A percentile compares a stretch with the other conserved stretches of the same genome.
Evolutionary conservation across 2,113 vertebrate genomes (phyloP).

Genomic region (Takifugu bimaculatus): DNA sequence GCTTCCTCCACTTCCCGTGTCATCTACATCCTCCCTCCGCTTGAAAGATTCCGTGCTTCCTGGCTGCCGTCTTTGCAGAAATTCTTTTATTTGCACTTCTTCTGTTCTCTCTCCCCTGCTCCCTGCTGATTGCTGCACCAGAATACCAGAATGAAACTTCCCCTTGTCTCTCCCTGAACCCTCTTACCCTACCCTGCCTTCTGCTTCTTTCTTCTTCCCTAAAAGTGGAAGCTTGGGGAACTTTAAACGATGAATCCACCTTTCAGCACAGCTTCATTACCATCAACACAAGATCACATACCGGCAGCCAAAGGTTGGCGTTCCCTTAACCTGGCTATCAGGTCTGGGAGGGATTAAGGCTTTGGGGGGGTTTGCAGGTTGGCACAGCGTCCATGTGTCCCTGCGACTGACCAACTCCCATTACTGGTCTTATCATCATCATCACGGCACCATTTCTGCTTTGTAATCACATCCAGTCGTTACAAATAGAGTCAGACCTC

Average conservation of each 20-base stretch:
- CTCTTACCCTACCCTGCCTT: conserved; percentile 6
- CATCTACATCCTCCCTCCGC: conserved; percentile 40
- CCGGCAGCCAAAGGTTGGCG: conserved; percentile 59
- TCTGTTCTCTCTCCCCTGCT: conserved; percentile 32
- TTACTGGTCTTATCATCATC: conserved; percentile 65
- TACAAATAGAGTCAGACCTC: conserved; percentile 54
- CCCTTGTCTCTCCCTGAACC: conserved; percentile 29
- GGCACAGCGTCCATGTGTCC: conserved; percentile 40
- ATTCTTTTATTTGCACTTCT: conserved; percentile 36
- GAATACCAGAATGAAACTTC: conserved; percentile 25
- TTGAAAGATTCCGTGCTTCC: conserved; percentile 48
- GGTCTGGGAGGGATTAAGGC: conserved; percentile 1
- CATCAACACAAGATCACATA: conserved; percentile 28
- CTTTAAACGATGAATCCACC: conserved; percentile 12
- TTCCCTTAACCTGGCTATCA: conserved; percentile 35
- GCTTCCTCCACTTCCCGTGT: conserved; percentile 27
- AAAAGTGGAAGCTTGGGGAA: conserved; percentile 12
- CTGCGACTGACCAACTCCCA: conserved; percentile 52
- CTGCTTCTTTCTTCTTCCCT: conserved; percentile 8
- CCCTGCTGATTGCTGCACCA: conserved; percentile 37
- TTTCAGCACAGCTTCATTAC: conserved; percentile 39
- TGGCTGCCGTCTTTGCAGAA: conserved; percentile 35
- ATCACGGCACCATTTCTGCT: conserved; percentile 53
- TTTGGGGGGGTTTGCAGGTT: conserved; percentile 47
- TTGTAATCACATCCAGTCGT: conserved; percentile 68